A percentile compares a stretch with the other conserved stretches of the same genome.
Conservation (phyloP, 2,888 invertebrate genomes). For the Polymixis flavicincta region DNA sequence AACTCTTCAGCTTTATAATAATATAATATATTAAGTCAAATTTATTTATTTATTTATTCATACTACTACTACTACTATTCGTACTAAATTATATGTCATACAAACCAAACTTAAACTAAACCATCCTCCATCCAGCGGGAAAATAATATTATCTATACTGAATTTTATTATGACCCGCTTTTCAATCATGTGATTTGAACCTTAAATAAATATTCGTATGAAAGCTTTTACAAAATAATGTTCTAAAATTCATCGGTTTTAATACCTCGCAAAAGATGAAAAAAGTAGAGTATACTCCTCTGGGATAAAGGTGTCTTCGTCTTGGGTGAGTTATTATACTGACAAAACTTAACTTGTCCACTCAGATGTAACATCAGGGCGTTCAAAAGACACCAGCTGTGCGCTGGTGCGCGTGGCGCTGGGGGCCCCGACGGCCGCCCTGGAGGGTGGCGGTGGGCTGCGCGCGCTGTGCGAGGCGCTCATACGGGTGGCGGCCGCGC, state of each 20-base stretch:
- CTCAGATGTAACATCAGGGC: slow-evolving; percentile 81
- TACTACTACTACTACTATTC: too few species aligned
- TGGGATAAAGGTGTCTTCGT: too few species aligned
- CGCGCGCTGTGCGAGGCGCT: slow-evolving; percentile 90
- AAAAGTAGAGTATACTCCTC: background rate
- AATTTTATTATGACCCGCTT: background rate
- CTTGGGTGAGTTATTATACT: background rate
- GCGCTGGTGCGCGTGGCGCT: slow-evolving; percentile 76
- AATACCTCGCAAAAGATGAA: background rate
- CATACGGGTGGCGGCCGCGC: slow-evolving; percentile 89
- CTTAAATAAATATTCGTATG: background rate
- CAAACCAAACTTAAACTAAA: background rate
- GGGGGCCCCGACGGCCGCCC: slow-evolving; percentile 49
- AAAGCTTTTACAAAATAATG: background rate
- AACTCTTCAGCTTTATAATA: too few species aligned
- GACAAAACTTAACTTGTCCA: background rate
- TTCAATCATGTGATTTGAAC: background rate
- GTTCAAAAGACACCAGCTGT: slow-evolving; percentile 83
- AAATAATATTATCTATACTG: background rate
- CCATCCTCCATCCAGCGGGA: too few species aligned
- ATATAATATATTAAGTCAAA: too few species aligned
- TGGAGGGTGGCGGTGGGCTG: slow-evolving; percentile 74
- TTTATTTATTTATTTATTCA: too few species aligned
- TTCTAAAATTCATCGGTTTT: background rate
- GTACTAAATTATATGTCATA: background rate